These are phyloP conservation scores for Brachionus paranguensis DNA, from an alignment of 1,140 invertebrate species.

Conservation along the genomic window DNA sequence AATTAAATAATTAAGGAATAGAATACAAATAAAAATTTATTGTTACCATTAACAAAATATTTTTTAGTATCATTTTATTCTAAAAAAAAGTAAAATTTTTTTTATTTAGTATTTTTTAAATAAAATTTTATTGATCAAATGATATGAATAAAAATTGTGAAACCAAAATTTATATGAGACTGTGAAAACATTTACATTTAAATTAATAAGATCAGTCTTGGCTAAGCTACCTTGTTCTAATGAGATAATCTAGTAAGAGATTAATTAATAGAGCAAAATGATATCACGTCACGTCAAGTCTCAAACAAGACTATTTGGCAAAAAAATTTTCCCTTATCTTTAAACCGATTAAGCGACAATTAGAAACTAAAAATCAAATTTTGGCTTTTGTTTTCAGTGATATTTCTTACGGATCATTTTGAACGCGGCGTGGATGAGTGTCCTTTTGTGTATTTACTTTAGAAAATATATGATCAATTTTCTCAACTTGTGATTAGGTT, in stretches of 20 bases:
- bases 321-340: neutral
- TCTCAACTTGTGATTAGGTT: conserved; percentile 23
- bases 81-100: neutral
- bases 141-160: neutral
- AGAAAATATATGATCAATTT: conserved; percentile 28
- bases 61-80: neutral
- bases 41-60: neutral
- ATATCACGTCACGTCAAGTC: conserved; percentile 28
- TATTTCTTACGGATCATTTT: neutral
- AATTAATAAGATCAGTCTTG: neutral
- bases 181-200: conserved; percentile 7
- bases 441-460: neutral
- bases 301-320: neutral
- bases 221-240: neutral
- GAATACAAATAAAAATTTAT: neutral
- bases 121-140: neutral
- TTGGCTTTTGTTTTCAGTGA: conserved; percentile 1
- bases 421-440: neutral
- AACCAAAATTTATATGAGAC: neutral
- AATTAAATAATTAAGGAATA: neutral
- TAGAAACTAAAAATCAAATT: neutral
- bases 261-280: neutral
- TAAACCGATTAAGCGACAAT: conserved; percentile 4
- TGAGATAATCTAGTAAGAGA: conserved; percentile 1
- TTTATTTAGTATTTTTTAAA: neutral